These are phyloP conservation scores for Malurus cyaneus DNA, from an alignment of 2,113 vertebrate genomes.

Conservation along the genomic window DNA sequence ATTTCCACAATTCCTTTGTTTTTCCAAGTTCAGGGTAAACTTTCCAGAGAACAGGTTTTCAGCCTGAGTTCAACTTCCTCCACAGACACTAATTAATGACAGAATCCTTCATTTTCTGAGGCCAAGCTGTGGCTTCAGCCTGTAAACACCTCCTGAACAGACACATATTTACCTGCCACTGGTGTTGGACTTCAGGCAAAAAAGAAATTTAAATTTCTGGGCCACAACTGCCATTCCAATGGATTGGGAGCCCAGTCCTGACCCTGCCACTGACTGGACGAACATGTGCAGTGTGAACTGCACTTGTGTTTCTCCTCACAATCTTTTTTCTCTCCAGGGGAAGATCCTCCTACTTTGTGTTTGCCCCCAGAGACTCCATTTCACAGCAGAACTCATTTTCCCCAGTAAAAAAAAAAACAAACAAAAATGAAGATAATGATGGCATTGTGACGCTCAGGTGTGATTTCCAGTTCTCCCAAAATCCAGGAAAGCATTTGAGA, in stretches of 20 bases:
- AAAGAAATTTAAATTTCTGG: not conserved
- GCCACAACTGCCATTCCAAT: not conserved
- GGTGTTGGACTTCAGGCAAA: not conserved
- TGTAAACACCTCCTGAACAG: not conserved
- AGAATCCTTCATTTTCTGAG: not conserved
- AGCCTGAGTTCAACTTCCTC: not conserved
- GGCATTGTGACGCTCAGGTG: not conserved
- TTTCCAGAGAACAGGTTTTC: not conserved
- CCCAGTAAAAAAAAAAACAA: not conserved
- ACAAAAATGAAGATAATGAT: accelerated
- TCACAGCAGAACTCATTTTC: not conserved
- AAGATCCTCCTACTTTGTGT: not conserved
- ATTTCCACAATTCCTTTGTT: not conserved
- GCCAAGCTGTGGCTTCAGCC: not conserved
- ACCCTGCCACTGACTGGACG: not conserved
- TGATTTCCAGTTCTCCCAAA: not conserved
- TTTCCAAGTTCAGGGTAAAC: not conserved
- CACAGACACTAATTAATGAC: not conserved
- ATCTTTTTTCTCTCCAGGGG: not conserved
- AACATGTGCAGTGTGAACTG: not conserved
- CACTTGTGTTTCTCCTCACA: not conserved
- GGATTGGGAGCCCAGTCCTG: not conserved
- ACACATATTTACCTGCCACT: not conserved
- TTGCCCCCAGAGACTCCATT: not conserved
- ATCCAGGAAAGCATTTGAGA: not conserved